Evolutionary conservation across 2,797 vertebrate species (phyloP), one percentile per base, ranked within the genome.

Genomic region (Agapornis canus): DNA sequence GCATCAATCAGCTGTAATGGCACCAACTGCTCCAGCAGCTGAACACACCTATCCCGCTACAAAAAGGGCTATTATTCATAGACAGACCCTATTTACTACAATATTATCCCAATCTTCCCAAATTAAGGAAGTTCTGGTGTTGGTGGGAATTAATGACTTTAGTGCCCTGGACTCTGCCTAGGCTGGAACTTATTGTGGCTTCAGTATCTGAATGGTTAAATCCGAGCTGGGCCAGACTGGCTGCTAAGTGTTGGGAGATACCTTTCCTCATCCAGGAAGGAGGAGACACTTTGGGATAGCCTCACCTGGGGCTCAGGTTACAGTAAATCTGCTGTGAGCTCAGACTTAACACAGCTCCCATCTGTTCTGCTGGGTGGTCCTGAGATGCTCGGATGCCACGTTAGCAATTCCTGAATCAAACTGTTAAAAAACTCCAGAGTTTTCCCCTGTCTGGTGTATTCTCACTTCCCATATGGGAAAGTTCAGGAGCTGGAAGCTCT

Each of bases 371-470:
- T 75, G 85, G 29, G 10, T 71, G 78, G 5, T 68, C 35, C 27
- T 5, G 76, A 3, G 39, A 13, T 26, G 56, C 42, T 82, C 0
- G 0, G 63, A 10, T 51, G 14, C 15, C 57, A 56, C 1, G 0
- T 37, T 42, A 43, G 43, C 72, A 83, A 5, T 51, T 73, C 52
- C 42, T 8, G 29, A 70, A 27, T 35, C 20, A 40, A 18, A 27
- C 1, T 26, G 51, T 17, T 29, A 68, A 77, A 60, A 92, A 84
- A 22, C n/a, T 54, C 43, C 19, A 49, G 4, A 0, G 3, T 78
- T 72, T 91, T 47, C 47, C 14, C 27, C 49, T 29, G 1, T 43
- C 59, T 84, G 47, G 5, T 37, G 12, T 35, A 20, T 70, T 11
- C 43, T 89, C 0, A 0, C 5, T 52, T 66, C 23, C 61, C 20